Percentiles rank a stretch among this genome's conserved stretches.
These are phyloP conservation scores for Steinernema carpocapsae DNA, from an alignment of 2,888 invertebrate genomes.

Conservation along the genomic window DNA sequence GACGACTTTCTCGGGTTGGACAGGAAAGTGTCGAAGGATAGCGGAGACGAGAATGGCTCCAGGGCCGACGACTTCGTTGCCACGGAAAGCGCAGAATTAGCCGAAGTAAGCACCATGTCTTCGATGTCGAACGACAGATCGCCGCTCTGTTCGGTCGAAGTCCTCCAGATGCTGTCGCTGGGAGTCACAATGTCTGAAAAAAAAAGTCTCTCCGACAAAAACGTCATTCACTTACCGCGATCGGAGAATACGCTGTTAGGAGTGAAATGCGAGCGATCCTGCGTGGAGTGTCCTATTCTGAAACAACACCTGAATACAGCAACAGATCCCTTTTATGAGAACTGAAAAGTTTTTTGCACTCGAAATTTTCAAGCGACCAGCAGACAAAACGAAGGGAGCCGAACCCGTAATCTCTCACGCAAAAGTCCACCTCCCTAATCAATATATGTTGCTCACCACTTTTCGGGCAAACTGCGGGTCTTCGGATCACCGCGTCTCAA, in stretches of 20 bases:
- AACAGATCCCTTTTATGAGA: too few species aligned
- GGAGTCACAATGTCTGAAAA: conserved; percentile 5
- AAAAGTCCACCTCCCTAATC: too few species aligned
- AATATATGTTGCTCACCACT: too few species aligned
- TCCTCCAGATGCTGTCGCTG: conserved; percentile 19
- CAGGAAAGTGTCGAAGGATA: not conserved
- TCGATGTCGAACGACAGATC: conserved; percentile 20
- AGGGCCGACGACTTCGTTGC: not conserved
- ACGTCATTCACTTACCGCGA: not conserved
- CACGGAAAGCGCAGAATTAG: conserved; percentile 10
- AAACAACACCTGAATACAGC: too few species aligned
- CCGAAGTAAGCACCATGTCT: conserved; percentile 19
- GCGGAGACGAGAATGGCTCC: not conserved
- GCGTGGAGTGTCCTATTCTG: not conserved
- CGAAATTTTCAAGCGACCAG: too few species aligned
- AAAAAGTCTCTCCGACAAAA: too few species aligned
- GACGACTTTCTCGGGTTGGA: not conserved
- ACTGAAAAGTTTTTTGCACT: too few species aligned
- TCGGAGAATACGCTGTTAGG: conserved; percentile 11
- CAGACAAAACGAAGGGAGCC: too few species aligned
- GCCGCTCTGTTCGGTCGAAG: conserved; percentile 25
- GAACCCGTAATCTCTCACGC: too few species aligned
- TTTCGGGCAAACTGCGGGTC: too few species aligned
- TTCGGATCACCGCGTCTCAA: too few species aligned
- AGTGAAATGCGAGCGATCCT: conserved; percentile 13